Conservation (phyloP, 2,888 invertebrate genomes). For the Pimpla rufipes region DNA sequence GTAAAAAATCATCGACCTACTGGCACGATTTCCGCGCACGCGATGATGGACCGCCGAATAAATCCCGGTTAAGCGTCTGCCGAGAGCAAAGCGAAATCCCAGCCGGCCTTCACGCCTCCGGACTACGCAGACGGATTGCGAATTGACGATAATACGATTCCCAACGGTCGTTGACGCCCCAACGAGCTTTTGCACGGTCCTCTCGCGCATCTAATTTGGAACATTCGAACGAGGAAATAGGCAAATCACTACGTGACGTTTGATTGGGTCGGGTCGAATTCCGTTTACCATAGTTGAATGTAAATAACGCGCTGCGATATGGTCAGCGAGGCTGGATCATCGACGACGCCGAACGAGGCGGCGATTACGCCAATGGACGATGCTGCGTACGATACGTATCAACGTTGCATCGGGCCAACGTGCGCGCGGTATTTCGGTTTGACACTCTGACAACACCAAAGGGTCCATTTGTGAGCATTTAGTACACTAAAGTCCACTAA, state of each 20-base stretch:
- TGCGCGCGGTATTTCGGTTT: not conserved
- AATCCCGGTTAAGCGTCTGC: not conserved
- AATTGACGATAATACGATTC: slow-evolving; percentile 11
- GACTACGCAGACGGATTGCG: slow-evolving; percentile 4
- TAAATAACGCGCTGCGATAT: not conserved
- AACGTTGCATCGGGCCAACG: slow-evolving; percentile 66
- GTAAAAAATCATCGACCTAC: not conserved
- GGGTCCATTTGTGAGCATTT: too few species aligned
- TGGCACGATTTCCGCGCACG: not conserved
- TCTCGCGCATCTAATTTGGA: not conserved
- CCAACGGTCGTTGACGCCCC: slow-evolving; percentile 24
- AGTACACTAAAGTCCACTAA: too few species aligned
- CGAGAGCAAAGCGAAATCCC: not conserved
- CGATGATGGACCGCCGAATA: not conserved
- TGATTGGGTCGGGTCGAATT: not conserved
- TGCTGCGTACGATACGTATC: slow-evolving; percentile 64
- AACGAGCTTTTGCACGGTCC: not conserved
- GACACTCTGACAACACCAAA: too few species aligned
- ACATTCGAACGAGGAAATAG: slow-evolving; percentile 21
- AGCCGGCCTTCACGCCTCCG: slow-evolving; percentile 19
- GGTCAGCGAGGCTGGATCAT: not conserved
- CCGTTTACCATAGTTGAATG: not conserved
- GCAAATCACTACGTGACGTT: slow-evolving; percentile 20
- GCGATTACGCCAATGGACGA: slow-evolving; percentile 60
- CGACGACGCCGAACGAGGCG: not conserved